phyloP scores from a whole-genome alignment of 2,113 vertebrate genomes.

The Rousettus leschenaultii region DNA sequence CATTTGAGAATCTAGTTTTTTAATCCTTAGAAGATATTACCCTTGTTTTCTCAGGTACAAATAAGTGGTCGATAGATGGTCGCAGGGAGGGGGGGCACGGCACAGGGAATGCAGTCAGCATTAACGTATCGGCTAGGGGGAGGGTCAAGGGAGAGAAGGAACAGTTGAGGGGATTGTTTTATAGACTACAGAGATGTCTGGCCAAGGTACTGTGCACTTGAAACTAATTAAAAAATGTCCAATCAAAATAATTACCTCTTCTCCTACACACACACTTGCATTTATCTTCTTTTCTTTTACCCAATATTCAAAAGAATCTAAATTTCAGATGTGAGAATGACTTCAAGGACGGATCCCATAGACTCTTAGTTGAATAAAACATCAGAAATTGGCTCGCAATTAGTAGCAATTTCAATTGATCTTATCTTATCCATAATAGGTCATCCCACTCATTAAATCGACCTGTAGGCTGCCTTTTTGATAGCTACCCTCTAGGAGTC shows the following conservation, averaged over 20 bases:
- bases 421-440: not conserved
- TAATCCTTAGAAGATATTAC: conserved; percentile 3
- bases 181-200: no score
- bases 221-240: no score
- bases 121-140: no score
- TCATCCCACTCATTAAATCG: not conserved
- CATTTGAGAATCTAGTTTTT: not conserved
- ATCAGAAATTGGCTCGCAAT: not conserved
- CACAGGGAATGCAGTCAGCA: no score
- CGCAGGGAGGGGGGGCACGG: no score
- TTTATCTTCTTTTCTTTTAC: not conserved
- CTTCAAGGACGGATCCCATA: not conserved
- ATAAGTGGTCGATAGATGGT: no score
- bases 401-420: not conserved
- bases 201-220: no score
- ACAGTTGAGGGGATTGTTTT: no score
- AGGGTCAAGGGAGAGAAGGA: no score
- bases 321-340: conserved; percentile 4
- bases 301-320: not conserved
- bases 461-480: not conserved
- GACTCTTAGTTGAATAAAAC: not conserved
- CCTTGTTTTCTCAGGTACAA: not conserved
- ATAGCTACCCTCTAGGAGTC: not conserved
- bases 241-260: not conserved
- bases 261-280: not conserved